Evolutionary conservation across 2,888 invertebrate species (phyloP), one percentile per base, ranked within the genome.

Genomic region (Sycophila texana): DNA sequence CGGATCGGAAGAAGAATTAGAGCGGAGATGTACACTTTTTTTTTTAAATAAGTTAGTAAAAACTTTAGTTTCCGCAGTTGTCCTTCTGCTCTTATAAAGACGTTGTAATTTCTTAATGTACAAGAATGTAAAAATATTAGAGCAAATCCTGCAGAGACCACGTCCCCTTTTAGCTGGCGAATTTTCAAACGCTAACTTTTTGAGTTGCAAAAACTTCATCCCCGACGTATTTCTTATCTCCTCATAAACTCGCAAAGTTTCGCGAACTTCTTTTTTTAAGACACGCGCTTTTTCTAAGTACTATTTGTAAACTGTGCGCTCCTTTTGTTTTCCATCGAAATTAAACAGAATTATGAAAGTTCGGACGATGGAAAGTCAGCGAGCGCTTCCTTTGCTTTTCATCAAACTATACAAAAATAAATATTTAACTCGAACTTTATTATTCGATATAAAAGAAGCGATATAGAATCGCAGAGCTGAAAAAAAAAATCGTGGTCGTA

Each of bases 51-150:
- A n/a, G 18, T n/a, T 63, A n/a, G 18, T 20, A 16, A 5, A 26
- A 73, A 63, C 39, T 75, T 75, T 16, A 47, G 22, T 26, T 75
- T 20, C 39, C 47, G 26, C n/a, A 22, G 26, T 66, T n/a, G 47
- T 51, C 47, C 58, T 22, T 30, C 13, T 63, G n/a, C n/a, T 49
- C 13, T 18, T 49, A n/a, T n/a, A 65, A 74, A 55, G 18, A 61
- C 18, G 68, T 16, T 55, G 57, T 71, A 77, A 77, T 77, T 70
- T 71, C 71, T 71, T 71, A 77, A 77, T 65, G 70, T n/a, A 63
- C 39, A 68, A 60, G 61, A 16, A 49, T 53, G 58, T 55, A 51
- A 67, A 67, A 67, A 60, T 51, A 49, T 30, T 51, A 47, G 47
- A 13, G 22, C 30, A n/a, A 53, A 55, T 18, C 18, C 20, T 26